These are phyloP conservation scores for Phengaris alcon DNA, from an alignment of 2,888 invertebrate genomes.

Conservation along the genomic window DNA sequence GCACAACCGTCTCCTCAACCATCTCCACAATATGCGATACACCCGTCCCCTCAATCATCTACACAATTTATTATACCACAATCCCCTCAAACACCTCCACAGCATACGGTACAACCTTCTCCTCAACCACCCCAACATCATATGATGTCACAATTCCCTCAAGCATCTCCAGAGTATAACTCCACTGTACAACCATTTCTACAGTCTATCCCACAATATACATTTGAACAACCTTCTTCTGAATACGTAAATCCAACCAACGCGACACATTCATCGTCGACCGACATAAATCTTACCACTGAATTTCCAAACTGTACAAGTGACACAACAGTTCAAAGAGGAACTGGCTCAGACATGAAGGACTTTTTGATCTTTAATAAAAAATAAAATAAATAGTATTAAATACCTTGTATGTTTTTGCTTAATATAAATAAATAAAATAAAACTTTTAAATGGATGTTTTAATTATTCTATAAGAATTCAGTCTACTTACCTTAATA, in stretches of 20 bases:
- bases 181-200: conserved; percentile 21
- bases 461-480: conserved; percentile 29
- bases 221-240: background rate
- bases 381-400: conserved; percentile 11
- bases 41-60: conserved; percentile 17
- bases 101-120: conserved; percentile 27
- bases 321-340: conserved; percentile 18
- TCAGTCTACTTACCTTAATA: conserved; percentile 31
- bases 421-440: conserved; percentile 25
- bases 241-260: background rate
- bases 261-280: conserved; percentile 7
- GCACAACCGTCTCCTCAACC: conserved; percentile 27
- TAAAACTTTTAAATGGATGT: conserved; percentile 29
- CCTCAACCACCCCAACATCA: conserved; percentile 23
- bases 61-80: conserved; percentile 20
- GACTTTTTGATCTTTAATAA: conserved; percentile 23
- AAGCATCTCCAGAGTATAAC: conserved; percentile 19
- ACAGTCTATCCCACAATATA: conserved; percentile 24
- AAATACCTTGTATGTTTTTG: conserved; percentile 27
- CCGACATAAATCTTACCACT: background rate
- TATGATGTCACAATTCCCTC: conserved; percentile 23
- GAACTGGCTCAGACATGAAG: conserved; percentile 23
- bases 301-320: conserved; percentile 28
- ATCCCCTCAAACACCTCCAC: conserved; percentile 26
- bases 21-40: conserved; percentile 25